phyloP scores from a whole-genome alignment of 35 echinoderm and acorn worm species.

The Eucidaris tribuloides region DNA sequence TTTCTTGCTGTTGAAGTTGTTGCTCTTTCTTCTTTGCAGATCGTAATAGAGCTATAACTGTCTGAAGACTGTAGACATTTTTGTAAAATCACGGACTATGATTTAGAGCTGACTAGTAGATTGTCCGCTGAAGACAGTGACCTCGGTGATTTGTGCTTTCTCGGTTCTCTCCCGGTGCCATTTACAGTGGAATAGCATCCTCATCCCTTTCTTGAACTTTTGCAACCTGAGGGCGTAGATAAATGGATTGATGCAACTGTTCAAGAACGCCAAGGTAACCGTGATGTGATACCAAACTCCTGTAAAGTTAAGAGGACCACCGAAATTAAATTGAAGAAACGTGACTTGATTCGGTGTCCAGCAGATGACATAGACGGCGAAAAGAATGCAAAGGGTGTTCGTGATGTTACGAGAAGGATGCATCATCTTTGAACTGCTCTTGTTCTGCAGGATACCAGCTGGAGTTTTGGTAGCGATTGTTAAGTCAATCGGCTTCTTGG shows the following conservation, averaged over 20 bases:
- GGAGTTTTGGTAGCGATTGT: background rate
- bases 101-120: too few relatives aligned
- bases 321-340: constrained; percentile 54
- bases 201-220: constrained; percentile 33
- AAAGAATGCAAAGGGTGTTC: constrained; percentile 48
- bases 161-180: background rate
- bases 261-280: constrained; percentile 38
- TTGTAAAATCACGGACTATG: too few relatives aligned
- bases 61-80: too few relatives aligned
- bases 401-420: constrained; percentile 23
- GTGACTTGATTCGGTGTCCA: constrained; percentile 60
- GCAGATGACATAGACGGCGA: constrained; percentile 56
- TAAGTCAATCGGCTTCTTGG: background rate
- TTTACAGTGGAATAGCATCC: background rate
- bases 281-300: constrained; percentile 49
- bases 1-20: too few relatives aligned
- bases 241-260: constrained; percentile 59
- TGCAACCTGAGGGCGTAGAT: constrained; percentile 52
- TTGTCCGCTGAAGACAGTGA: too few relatives aligned
- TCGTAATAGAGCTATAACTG: too few relatives aligned
- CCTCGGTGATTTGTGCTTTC: too few relatives aligned
- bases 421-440: background rate
- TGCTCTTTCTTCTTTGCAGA: too few relatives aligned
- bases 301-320: constrained; percentile 31
- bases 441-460: background rate